These are phyloP conservation scores for Leptobrachium ailaonicum DNA, from an alignment of 2,113 vertebrate genomes.

Conservation along the genomic window DNA sequence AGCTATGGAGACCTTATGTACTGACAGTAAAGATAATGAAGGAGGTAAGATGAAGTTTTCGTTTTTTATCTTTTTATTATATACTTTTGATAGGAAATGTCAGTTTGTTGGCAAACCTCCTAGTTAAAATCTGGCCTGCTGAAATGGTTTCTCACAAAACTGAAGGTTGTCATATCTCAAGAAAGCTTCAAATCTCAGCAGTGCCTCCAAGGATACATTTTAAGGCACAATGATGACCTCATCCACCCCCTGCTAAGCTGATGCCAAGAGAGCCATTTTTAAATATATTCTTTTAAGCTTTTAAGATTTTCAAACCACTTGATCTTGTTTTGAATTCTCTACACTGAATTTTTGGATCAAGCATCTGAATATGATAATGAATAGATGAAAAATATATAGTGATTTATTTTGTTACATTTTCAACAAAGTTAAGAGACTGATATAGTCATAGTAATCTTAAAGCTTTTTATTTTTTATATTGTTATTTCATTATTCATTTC, in stretches of 20 bases:
- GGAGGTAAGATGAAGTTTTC: conserved; percentile 77
- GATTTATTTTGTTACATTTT: not conserved
- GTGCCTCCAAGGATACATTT: not conserved
- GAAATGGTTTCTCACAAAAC: conserved; percentile 27
- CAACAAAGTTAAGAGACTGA: not conserved
- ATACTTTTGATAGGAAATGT: conserved; percentile 36
- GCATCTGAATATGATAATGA: conserved; percentile 23
- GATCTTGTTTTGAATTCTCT: conserved; percentile 27
- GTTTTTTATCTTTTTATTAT: conserved; percentile 28
- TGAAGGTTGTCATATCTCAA: conserved; percentile 24
- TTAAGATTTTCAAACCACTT: conserved; percentile 9
- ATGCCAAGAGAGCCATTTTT: conserved; percentile 17
- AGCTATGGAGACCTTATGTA: conserved; percentile 94
- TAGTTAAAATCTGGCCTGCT: conserved; percentile 1
- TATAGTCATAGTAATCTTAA: not conserved
- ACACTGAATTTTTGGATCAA: conserved; percentile 1
- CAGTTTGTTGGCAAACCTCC: conserved; percentile 32
- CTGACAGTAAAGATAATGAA: conserved; percentile 97
- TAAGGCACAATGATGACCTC: too few relatives aligned
- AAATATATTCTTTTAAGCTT: conserved; percentile 27
- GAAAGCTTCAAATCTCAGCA: conserved; percentile 30
- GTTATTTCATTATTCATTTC: too few relatives aligned
- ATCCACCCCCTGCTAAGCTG: not conserved
- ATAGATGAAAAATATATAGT: conserved; percentile 18
- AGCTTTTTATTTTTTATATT: conserved; percentile 14